Conservation (phyloP, 1,140 invertebrate species). For the Euwallacea fornicatus region DNA sequence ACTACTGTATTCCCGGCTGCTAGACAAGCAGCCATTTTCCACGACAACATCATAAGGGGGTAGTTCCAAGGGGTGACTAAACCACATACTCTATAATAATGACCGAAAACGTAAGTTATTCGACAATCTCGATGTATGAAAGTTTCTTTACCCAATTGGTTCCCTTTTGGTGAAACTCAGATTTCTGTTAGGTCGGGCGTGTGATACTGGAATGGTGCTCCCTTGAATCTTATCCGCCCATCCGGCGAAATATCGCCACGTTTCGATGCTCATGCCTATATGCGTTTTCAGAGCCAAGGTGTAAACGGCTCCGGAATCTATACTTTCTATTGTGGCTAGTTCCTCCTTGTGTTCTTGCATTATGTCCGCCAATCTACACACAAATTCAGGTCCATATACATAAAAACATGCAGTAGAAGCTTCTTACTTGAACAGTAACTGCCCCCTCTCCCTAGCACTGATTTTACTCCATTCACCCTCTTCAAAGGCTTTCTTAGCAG, state of each 20-base stretch:
- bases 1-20: slow-evolving; percentile 92
- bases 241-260: slow-evolving; percentile 90
- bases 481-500: slow-evolving; percentile 85
- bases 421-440: slow-evolving; percentile 69
- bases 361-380: slow-evolving; percentile 78
- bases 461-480: slow-evolving; percentile 88
- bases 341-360: slow-evolving; percentile 95
- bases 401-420: background rate
- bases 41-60: slow-evolving; percentile 95
- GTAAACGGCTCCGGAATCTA: slow-evolving; percentile 95
- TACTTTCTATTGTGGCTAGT: slow-evolving; percentile 86
- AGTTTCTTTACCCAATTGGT: slow-evolving; percentile 71
- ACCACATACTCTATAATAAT: slow-evolving; percentile 75
- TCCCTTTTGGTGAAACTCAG: slow-evolving; percentile 86
- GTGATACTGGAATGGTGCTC: slow-evolving; percentile 84
- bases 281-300: slow-evolving; percentile 94
- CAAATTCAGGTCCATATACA: slow-evolving; percentile 3
- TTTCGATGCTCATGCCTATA: slow-evolving; percentile 91
- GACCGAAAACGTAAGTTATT: background rate
- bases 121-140: background rate
- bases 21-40: slow-evolving; percentile 96
- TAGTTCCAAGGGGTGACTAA: slow-evolving; percentile 98
- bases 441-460: slow-evolving; percentile 78
- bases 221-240: slow-evolving; percentile 96
- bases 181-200: slow-evolving; percentile 87